A percentile compares a stretch with the other conserved stretches of the same genome.
phyloP scores from a whole-genome alignment of 2,888 invertebrate species.

The Sarcophaga carnaria region DNA sequence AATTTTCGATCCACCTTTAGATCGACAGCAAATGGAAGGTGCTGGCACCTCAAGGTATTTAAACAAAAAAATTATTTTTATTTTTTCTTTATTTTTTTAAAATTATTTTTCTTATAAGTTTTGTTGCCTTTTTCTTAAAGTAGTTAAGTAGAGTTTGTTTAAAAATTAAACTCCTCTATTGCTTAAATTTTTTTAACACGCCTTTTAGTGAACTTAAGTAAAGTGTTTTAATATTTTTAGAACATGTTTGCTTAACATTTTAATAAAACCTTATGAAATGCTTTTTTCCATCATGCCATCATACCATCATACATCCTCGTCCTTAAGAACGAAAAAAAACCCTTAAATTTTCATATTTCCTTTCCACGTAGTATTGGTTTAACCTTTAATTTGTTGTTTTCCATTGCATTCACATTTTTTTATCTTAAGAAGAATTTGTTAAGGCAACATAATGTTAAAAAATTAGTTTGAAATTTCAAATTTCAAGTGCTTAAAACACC shows the following conservation, averaged over 20 bases:
- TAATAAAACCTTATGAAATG: background rate
- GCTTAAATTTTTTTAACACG: slow-evolving; percentile 54
- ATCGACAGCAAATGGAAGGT: slow-evolving; percentile 82
- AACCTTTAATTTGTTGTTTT: slow-evolving; percentile 47
- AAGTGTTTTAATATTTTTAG: slow-evolving; percentile 15
- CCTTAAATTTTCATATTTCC: slow-evolving; percentile 19
- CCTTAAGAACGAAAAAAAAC: slow-evolving; percentile 18
- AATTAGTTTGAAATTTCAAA: slow-evolving; percentile 57
- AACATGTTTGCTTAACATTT: slow-evolving; percentile 17
- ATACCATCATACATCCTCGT: slow-evolving; percentile 12
- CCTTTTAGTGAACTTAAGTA: slow-evolving; percentile 33
- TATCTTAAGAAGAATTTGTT: slow-evolving; percentile 5
- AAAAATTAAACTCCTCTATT: slow-evolving; percentile 64
- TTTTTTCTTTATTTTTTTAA: slow-evolving; percentile 19
- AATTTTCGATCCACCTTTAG: slow-evolving; percentile 85
- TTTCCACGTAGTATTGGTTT: slow-evolving; percentile 40
- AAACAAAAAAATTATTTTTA: slow-evolving; percentile 46
- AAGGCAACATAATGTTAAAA: background rate
- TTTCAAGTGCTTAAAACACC: slow-evolving; percentile 77
- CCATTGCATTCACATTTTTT: background rate
- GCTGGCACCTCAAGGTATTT: slow-evolving; percentile 82
- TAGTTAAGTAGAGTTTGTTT: slow-evolving; percentile 22
- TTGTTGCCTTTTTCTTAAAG: slow-evolving; percentile 17
- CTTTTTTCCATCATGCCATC: background rate
- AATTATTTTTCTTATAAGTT: background rate